These are phyloP conservation scores for Emydocephalus ijimae DNA, from an alignment of 2,113 vertebrate species.

Conservation along the genomic window DNA sequence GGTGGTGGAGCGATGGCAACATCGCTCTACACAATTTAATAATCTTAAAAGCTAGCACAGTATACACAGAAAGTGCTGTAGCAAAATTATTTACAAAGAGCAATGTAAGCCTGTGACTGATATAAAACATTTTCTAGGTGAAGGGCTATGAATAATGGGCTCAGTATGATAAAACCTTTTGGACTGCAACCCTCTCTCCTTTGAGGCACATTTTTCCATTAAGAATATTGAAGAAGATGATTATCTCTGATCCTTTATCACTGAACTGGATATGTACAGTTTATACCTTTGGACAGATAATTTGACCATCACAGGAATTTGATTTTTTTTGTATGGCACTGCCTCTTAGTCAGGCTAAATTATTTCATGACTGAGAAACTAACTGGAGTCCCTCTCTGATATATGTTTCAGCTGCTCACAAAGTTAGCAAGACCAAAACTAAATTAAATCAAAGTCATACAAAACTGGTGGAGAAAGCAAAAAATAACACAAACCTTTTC, in stretches of 20 bases:
- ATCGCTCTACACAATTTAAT: constrained; percentile 25
- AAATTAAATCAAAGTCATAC: constrained; percentile 40
- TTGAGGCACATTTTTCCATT: constrained; percentile 29
- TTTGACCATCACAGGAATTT: constrained; percentile 45
- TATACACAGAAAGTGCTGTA: neutral
- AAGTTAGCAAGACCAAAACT: constrained; percentile 32
- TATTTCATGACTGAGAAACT: constrained; percentile 34
- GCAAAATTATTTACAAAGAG: constrained; percentile 14
- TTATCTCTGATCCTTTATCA: constrained; percentile 34
- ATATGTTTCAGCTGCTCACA: constrained; percentile 31
- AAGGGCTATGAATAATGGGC: neutral
- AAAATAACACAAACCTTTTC: neutral
- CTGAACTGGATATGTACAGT: neutral
- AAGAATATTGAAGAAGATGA: constrained; percentile 30
- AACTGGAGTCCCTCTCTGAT: constrained; percentile 33
- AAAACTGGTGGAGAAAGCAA: neutral
- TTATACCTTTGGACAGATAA: constrained; percentile 32
- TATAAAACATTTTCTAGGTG: neutral
- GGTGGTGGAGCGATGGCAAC: neutral
- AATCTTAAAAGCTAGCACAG: constrained; percentile 17
- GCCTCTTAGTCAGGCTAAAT: constrained; percentile 45
- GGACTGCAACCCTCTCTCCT: neutral
- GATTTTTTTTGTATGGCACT: constrained; percentile 25
- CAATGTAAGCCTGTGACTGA: neutral
- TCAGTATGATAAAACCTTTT: constrained; percentile 7